Conservation (phyloP, 2,888 invertebrate species). For the Belgica antarctica region DNA sequence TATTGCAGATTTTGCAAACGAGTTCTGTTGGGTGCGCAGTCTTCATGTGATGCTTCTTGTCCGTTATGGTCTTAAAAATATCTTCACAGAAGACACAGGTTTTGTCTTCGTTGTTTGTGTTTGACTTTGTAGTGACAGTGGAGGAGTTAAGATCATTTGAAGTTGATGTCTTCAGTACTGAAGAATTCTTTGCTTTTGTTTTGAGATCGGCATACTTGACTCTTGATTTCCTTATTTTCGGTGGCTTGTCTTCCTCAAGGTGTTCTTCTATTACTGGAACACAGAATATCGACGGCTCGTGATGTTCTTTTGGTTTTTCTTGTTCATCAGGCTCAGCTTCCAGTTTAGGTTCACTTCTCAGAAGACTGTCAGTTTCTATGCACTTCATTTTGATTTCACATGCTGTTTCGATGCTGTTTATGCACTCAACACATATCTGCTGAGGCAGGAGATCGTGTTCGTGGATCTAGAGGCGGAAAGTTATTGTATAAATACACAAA, state of each 20-base stretch:
- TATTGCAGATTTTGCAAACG: background rate
- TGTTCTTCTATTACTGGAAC: no score
- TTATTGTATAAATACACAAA: background rate
- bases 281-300: no score
- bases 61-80: background rate
- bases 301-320: no score
- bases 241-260: no score
- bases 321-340: background rate
- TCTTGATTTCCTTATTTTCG: background rate
- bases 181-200: background rate
- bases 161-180: no score
- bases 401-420: background rate
- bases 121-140: no score
- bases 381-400: slow-evolving; percentile 20
- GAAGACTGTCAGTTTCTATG: background rate
- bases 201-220: background rate
- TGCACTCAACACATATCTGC: background rate
- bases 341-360: background rate
- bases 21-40: background rate
- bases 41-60: background rate
- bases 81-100: background rate
- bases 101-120: background rate
- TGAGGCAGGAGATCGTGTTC: background rate
- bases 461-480: background rate
- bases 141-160: no score